These are phyloP conservation scores for Drosophila neonasuta DNA, from an alignment of 2,888 invertebrate genomes.

Conservation along the genomic window DNA sequence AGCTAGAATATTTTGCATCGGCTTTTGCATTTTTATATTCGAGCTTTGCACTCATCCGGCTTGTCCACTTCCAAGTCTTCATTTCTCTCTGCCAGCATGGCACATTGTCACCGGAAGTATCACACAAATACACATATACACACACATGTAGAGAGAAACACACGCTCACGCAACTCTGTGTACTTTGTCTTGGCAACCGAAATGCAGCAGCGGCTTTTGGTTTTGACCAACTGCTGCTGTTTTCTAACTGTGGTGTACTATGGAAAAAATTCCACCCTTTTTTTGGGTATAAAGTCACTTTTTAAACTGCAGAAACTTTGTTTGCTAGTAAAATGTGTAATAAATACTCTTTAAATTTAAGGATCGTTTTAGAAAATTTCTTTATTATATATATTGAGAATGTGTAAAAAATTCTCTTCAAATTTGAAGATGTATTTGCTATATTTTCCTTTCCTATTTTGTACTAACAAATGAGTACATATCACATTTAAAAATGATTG, in stretches of 20 bases:
- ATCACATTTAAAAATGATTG: no score
- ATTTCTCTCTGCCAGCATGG: slow-evolving; percentile 64
- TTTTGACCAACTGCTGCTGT: slow-evolving; percentile 41
- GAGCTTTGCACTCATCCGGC: slow-evolving; percentile 60
- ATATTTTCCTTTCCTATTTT: no score
- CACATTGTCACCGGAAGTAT: slow-evolving; percentile 77
- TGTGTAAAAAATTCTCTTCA: no score
- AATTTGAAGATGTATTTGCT: no score
- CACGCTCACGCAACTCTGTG: slow-evolving; percentile 6
- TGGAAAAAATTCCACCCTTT: neutral
- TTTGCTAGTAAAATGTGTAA: no score
- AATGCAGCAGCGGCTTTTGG: slow-evolving; percentile 41
- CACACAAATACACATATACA: slow-evolving; percentile 43
- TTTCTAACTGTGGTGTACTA: slow-evolving; percentile 6
- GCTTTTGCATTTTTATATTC: slow-evolving; percentile 42
- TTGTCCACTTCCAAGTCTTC: slow-evolving; percentile 63
- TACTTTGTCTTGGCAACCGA: slow-evolving; percentile 65
- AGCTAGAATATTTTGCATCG: slow-evolving; percentile 39
- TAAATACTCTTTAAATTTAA: no score
- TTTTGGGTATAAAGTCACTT: neutral
- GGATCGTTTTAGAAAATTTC: no score
- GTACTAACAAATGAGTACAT: no score
- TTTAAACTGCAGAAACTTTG: neutral
- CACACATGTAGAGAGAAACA: neutral
- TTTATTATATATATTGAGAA: no score